Evolutionary conservation across 2,888 invertebrate genomes (phyloP).

Genomic region (Elegia similella): DNA sequence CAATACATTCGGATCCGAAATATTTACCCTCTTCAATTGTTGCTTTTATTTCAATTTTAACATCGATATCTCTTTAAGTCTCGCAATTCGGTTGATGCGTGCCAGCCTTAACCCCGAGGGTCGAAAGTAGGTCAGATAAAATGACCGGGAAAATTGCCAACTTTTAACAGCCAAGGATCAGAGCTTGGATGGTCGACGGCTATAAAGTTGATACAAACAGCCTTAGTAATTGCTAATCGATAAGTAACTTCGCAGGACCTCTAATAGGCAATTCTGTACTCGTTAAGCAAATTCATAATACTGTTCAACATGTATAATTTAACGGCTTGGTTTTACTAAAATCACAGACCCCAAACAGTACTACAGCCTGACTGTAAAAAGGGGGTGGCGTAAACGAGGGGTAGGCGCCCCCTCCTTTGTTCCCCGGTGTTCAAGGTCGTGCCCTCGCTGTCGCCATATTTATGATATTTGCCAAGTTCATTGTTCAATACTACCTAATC

Average conservation of each 20-base stretch:
- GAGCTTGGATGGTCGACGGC: conserved; percentile 17
- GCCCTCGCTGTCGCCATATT: conserved; percentile 22
- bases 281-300: conserved; percentile 13
- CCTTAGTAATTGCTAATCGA: not conserved
- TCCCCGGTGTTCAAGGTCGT: conserved; percentile 51
- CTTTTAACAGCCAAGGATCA: conserved; percentile 38
- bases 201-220: not conserved
- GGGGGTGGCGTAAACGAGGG: conserved; percentile 35
- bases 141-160: conserved; percentile 41
- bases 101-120: conserved; percentile 1
- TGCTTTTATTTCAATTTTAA: not conserved
- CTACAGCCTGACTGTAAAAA: conserved; percentile 23
- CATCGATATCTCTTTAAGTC: not conserved
- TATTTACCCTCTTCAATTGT: no score
- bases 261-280: not conserved
- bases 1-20: not conserved
- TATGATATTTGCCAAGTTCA: conserved; percentile 32
- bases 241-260: not conserved
- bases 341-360: conserved; percentile 22
- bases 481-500: conserved; percentile 28
- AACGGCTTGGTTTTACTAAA: conserved; percentile 16
- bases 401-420: conserved; percentile 46
- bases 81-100: not conserved
- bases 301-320: conserved; percentile 14
- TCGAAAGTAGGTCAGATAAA: conserved; percentile 37